Base-by-base conservation (phyloP, 2,888 invertebrate genomes). In the Tuta absoluta region DNA sequence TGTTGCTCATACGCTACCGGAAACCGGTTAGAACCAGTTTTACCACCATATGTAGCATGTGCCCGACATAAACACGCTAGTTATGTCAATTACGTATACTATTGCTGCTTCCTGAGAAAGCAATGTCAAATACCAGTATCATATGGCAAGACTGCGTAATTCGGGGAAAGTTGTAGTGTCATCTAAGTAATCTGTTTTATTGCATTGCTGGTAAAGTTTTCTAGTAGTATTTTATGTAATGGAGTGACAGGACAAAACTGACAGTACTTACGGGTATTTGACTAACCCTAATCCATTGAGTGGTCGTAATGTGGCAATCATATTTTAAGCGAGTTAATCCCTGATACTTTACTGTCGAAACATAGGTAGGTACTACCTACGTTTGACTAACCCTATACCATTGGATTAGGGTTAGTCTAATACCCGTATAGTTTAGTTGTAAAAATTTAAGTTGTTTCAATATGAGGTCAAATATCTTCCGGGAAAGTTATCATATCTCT, bases 1-100 rank as follows among this genome's bases (percentile, higher is more conserved):
- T 86, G 78, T 85, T 86, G 79, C 80, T 85, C 83, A 81, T 76
- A 78, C 74, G 80, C 73, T 75, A 77, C 77, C 73, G 75, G 76
- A 72, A 79, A 87, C 89, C 86, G 86, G 91, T 90, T 85, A 75
- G 72, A 79, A 87, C 89, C 86, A 86, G 91, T 90, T 85, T 80
- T 80, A 79, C 86, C 66, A 79, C 84, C 85, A 87, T 81, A 79
- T 89, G 90, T 78, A 79, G 74, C 74, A 77, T 45, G 45, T 45
- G 17, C 8, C 41, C 14, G 76, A 45, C 33, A 75, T 74, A 76
- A 75, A 76, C 76, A 79, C 72, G 72, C 67, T 75, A 73, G 74
- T 76, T 76, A 74, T 74, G 69, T 72, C 68, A 66, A 66, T 76
- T 80, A 77, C 75, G 77, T 74, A n/a, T n/a, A 68, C 65, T 71